Evolutionary conservation across 2,113 vertebrate species (phyloP), one percentile per base, ranked within the genome.

Genomic region (Oceanodroma tethys): DNA sequence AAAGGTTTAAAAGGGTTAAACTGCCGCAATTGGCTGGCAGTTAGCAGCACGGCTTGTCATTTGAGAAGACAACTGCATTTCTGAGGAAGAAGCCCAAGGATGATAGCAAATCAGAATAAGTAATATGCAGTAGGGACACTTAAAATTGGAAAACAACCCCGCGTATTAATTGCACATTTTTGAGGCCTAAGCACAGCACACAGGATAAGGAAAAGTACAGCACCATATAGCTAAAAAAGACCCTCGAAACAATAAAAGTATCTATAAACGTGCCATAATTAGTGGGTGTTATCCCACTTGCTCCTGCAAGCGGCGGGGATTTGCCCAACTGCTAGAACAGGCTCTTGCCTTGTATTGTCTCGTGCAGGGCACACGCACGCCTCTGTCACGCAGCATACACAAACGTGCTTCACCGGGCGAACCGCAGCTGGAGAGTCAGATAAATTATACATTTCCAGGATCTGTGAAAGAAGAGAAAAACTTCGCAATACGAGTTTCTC

Each of bases 291-390:
- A 7, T 4, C 34, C 52, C 34, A 1, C 11, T 29, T 19, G 25
- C 1, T 27, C 59, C 81, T 10, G 45, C 42, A 3, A 17, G 36
- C 11, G 26, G 14, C 16, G 6, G 42, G 32, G 34, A 15, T 30
- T 48, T 7, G 58, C 62, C 59, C 47, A 4, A 1, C 53, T 17
- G 72, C 55, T 5, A 3, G 45, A 8, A 30, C 1, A 20, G 43
- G 43, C 32, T 67, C 43, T 4, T 1, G 43, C 60, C n/a, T 4
- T 22, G n/a, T 4, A 3, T 8, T 3, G 45, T 11, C 60, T 13
- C 3, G 10, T 1, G 5, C 32, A 0, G 34, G 34, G 38, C 48
- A 14, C 2, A 22, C 2, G 16, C 36, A 2, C 1, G 10, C 34
- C 26, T 6, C 29, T 22, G 40, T n/a, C 87, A 11, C n/a, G 4